Evolutionary conservation across 2,113 vertebrate species (phyloP).

Genomic region (Phylloscopus trochiloides): DNA sequence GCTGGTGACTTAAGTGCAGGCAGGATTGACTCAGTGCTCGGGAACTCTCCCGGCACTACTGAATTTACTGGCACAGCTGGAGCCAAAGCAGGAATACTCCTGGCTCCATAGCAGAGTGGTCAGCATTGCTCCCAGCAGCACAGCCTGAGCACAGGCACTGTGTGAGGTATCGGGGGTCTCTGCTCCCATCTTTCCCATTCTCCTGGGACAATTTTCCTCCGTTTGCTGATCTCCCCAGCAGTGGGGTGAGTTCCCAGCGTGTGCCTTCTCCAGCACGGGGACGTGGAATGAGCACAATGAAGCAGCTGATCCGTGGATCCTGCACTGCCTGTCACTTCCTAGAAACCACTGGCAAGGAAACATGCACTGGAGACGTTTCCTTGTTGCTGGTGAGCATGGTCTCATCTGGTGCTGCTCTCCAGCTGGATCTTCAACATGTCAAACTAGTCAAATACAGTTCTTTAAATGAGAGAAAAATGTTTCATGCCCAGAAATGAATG

Average conservation of each 20-base stretch:
- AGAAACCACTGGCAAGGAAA: slow-evolving; percentile 34
- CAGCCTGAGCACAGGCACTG: not conserved
- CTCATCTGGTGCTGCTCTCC: slow-evolving; percentile 59
- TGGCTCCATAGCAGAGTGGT: not conserved
- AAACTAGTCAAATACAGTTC: slow-evolving; percentile 57
- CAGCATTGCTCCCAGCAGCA: not conserved
- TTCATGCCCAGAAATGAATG: slow-evolving; percentile 63
- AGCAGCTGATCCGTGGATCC: not conserved
- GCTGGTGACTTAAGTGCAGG: not conserved
- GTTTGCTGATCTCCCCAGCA: not conserved
- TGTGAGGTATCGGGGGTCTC: fast-evolving
- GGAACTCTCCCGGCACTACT: not conserved
- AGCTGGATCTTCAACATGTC: slow-evolving; percentile 62
- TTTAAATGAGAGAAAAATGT: slow-evolving; percentile 62
- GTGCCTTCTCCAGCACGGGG: not conserved
- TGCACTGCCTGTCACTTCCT: slow-evolving; percentile 21
- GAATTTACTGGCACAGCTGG: not conserved
- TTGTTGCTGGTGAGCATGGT: slow-evolving; percentile 47
- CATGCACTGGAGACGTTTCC: slow-evolving; percentile 46
- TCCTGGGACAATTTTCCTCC: not conserved
- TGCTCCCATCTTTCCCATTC: not conserved
- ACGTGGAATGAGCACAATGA: not conserved
- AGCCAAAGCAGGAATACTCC: not conserved
- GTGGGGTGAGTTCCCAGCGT: not conserved
- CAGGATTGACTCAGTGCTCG: not conserved